Conservation (phyloP, 2,888 invertebrate genomes). For the Bombylius discolor region DNA sequence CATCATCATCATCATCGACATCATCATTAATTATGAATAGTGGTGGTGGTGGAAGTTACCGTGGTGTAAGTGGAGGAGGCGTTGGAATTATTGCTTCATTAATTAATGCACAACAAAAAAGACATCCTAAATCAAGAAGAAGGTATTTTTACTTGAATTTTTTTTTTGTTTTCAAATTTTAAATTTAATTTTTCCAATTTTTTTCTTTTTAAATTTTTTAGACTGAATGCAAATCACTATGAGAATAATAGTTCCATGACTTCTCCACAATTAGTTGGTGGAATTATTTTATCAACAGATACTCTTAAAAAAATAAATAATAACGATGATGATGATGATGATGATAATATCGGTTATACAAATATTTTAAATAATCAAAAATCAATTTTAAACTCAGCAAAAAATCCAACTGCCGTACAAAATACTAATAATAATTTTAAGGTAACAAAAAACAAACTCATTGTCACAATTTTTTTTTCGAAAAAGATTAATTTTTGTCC, state of each 20-base stretch:
- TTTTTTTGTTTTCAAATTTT: too few species aligned
- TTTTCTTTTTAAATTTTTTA: neutral
- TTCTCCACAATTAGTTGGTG: constrained; percentile 10
- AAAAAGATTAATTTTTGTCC: too few species aligned
- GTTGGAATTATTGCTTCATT: neutral
- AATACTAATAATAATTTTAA: constrained; percentile 22
- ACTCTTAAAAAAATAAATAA: constrained; percentile 5
- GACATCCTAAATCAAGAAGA: constrained; percentile 19
- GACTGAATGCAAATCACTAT: constrained; percentile 14
- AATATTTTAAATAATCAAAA: constrained; percentile 6
- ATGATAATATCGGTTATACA: neutral
- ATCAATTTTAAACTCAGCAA: constrained; percentile 20
- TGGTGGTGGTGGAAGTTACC: too few species aligned
- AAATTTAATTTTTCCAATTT: neutral
- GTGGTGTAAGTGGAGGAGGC: too few species aligned
- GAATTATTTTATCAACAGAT: constrained; percentile 10
- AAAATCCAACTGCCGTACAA: constrained; percentile 24
- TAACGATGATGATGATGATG: neutral
- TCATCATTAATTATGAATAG: neutral
- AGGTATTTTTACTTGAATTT: constrained; percentile 11
- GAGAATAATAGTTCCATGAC: constrained; percentile 14
- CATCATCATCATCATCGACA: neutral
- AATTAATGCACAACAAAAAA: constrained; percentile 15
- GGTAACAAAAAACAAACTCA: constrained; percentile 6
- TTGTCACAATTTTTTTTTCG: neutral